Percentiles rank a stretch among this genome's conserved stretches.
These are phyloP conservation scores for Lasioglossum marginatum DNA, from an alignment of 2,888 invertebrate species.

Conservation along the genomic window DNA sequence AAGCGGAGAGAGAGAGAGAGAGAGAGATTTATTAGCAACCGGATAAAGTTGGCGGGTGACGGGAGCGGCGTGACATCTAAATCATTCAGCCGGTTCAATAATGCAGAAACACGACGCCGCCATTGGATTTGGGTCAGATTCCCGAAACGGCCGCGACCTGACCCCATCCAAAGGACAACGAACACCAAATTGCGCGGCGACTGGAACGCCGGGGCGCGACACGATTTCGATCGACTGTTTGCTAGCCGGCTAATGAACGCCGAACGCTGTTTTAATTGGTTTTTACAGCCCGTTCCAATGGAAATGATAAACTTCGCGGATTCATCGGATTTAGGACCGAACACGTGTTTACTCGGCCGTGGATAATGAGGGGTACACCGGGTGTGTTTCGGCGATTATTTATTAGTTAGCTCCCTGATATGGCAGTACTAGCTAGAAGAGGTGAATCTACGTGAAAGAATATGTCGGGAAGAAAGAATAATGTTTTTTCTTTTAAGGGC, in stretches of 20 bases:
- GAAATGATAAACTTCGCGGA: not conserved
- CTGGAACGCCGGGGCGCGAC: not conserved
- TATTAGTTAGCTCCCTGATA: no score
- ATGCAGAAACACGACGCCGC: slow-evolving; percentile 70
- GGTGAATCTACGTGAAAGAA: not conserved
- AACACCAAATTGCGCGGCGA: slow-evolving; percentile 22
- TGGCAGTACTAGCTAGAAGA: not conserved
- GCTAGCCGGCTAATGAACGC: slow-evolving; percentile 4
- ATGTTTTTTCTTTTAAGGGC: not conserved
- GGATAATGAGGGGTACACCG: not conserved
- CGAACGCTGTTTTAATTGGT: not conserved
- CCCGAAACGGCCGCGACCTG: slow-evolving; percentile 72
- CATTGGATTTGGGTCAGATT: slow-evolving; percentile 74
- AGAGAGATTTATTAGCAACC: slow-evolving; percentile 64
- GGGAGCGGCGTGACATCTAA: slow-evolving; percentile 65
- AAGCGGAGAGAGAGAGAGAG: slow-evolving; percentile 41
- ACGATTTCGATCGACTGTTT: not conserved
- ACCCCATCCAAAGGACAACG: slow-evolving; percentile 58
- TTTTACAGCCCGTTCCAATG: not conserved
- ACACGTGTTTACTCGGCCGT: not conserved
- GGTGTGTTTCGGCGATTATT: not conserved
- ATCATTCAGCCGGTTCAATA: slow-evolving; percentile 73
- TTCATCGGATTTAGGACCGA: not conserved
- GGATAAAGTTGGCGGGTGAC: slow-evolving; percentile 60
- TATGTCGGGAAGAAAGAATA: not conserved